Conservation (phyloP, 2,113 vertebrate species). For the Phylloscopus trochiloides region DNA sequence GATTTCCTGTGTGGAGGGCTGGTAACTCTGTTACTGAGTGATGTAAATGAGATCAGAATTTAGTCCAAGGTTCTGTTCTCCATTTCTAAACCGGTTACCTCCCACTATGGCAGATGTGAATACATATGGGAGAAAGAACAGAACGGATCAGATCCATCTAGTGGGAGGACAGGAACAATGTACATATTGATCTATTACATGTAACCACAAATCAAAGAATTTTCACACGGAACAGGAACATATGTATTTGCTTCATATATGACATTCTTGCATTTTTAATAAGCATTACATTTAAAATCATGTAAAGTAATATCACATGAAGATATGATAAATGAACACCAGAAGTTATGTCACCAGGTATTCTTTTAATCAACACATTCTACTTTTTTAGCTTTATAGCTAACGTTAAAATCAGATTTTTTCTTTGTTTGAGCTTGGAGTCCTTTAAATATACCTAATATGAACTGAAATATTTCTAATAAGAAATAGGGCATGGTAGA, state of each 20-base stretch:
- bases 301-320: not conserved
- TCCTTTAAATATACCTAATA: not conserved
- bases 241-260: not conserved
- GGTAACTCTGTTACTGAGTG: not conserved
- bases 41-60: conserved; percentile 18
- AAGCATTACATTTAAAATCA: not conserved
- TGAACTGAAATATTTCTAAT: not conserved
- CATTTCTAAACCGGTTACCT: not conserved
- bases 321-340: not conserved
- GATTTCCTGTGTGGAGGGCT: not conserved
- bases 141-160: not conserved
- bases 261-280: not conserved
- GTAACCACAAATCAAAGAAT: not conserved
- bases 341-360: not conserved
- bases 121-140: conserved; percentile 7
- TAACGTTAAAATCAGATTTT: not conserved
- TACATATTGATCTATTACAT: not conserved
- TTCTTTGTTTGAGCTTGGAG: not conserved
- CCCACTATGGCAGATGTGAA: conserved; percentile 7
- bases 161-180: conserved; percentile 14
- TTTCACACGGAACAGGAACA: not conserved
- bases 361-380: not conserved
- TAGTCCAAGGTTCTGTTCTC: not conserved
- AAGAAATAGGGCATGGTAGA: not conserved
- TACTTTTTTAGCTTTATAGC: not conserved